Percentiles rank a stretch among this genome's conserved stretches.
phyloP scores from a whole-genome alignment of 2,888 invertebrate genomes.

The Labia minor region DNA sequence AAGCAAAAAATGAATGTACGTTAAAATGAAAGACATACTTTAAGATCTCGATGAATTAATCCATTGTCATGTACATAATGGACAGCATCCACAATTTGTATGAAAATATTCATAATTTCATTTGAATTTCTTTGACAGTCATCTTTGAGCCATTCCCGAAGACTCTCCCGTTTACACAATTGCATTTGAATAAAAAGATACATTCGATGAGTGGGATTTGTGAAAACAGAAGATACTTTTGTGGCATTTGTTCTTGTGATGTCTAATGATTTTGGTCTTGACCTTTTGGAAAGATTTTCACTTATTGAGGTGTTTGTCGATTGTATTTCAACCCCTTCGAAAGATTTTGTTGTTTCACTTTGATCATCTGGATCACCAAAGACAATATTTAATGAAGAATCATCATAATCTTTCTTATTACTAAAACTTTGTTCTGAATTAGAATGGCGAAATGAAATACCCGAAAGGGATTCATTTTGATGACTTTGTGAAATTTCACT shows the following conservation, averaged over 20 bases:
- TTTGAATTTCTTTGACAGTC: slow-evolving; percentile 36
- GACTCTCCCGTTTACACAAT: slow-evolving; percentile 73
- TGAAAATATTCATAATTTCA: slow-evolving; percentile 58
- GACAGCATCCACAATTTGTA: slow-evolving; percentile 87
- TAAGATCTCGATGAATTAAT: slow-evolving; percentile 90
- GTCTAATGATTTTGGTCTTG: slow-evolving; percentile 14
- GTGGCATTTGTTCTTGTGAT: background rate
- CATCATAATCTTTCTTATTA: background rate
- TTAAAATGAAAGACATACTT: slow-evolving; percentile 45
- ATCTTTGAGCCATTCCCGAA: slow-evolving; percentile 78
- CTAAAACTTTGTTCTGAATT: background rate
- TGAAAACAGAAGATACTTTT: background rate
- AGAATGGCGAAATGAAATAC: background rate
- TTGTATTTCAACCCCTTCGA: slow-evolving; percentile 14
- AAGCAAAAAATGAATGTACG: no score
- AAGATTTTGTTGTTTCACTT: slow-evolving; percentile 21
- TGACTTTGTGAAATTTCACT: background rate
- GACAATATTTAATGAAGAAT: slow-evolving; percentile 42
- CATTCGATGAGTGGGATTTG: slow-evolving; percentile 39
- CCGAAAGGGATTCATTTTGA: background rate
- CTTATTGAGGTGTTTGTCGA: no score
- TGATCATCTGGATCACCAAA: slow-evolving; percentile 37
- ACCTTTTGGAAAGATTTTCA: slow-evolving; percentile 14
- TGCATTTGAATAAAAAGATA: slow-evolving; percentile 98
- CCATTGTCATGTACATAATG: slow-evolving; percentile 89